Conservation (phyloP, 1,140 invertebrate species). For the Lamellibrachia luymesi region DNA sequence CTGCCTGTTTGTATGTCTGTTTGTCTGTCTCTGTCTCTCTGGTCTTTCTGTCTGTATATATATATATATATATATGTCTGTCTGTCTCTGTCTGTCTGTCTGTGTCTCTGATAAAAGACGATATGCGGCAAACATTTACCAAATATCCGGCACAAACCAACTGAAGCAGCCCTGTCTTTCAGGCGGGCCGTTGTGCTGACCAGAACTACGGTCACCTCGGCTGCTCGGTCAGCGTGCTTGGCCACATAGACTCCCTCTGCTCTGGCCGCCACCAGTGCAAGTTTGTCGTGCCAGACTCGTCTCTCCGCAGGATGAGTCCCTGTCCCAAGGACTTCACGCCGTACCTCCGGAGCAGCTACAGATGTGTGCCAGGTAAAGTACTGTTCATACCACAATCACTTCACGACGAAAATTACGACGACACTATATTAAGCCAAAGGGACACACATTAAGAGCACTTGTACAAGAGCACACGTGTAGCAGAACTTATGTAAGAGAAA, state of each 20-base stretch:
- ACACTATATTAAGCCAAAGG: background rate
- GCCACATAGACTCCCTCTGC: conserved; percentile 18
- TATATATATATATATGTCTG: no score
- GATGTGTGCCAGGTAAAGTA: conserved; percentile 22
- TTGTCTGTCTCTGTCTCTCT: background rate
- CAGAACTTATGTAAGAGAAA: no score
- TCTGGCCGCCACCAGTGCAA: conserved; percentile 22
- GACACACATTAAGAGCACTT: background rate
- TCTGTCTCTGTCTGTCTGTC: no score
- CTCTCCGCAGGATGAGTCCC: conserved; percentile 16
- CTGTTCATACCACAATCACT: conserved; percentile 2
- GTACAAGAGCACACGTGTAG: no score
- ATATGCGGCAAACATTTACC: background rate
- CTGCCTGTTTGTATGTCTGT: no score
- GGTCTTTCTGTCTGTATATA: background rate
- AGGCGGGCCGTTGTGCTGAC: conserved; percentile 22
- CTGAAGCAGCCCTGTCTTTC: conserved; percentile 15
- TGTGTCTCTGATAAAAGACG: no score
- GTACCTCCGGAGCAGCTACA: conserved; percentile 27
- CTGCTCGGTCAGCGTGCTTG: conserved; percentile 18
- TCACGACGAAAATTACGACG: no score
- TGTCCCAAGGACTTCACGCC: conserved; percentile 26
- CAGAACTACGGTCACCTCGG: conserved; percentile 28
- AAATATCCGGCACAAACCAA: background rate
- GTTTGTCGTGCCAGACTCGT: conserved; percentile 22